These are phyloP conservation scores for Melieria picta DNA, from an alignment of 2,888 invertebrate genomes.

Conservation along the genomic window DNA sequence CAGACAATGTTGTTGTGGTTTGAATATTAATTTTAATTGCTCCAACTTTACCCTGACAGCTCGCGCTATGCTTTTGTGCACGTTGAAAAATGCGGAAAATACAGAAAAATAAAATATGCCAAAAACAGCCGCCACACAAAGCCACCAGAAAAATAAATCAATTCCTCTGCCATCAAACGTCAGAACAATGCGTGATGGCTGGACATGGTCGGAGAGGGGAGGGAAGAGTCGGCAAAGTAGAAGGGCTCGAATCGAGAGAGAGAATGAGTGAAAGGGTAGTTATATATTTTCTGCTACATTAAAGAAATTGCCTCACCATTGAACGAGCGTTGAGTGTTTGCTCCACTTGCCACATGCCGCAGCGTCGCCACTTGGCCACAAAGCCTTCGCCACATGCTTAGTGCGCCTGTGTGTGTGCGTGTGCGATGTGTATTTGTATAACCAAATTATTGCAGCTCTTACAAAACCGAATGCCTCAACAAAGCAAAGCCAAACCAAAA, in stretches of 20 bases:
- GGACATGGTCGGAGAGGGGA: neutral
- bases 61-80: too few species aligned
- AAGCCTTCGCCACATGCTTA: neutral
- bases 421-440: neutral
- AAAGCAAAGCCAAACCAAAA: conserved; percentile 3
- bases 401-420: neutral
- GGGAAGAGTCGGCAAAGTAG: neutral
- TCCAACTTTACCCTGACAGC: too few species aligned
- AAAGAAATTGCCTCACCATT: conserved; percentile 25
- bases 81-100: too few species aligned
- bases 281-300: conserved; percentile 30
- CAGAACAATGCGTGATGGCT: too few species aligned
- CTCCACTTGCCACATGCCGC: too few species aligned
- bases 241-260: neutral
- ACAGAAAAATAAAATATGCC: too few species aligned
- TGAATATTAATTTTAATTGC: too few species aligned
- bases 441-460: neutral
- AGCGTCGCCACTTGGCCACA: neutral
- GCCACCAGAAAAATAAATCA: too few species aligned
- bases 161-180: too few species aligned
- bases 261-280: neutral
- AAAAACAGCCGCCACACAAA: too few species aligned
- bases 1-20: too few species aligned
- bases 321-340: neutral
- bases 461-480: neutral